Evolutionary conservation across 2,113 vertebrate species (phyloP), one percentile per base, ranked within the genome.

Genomic region (Poeciliopsis occidentalis): DNA sequence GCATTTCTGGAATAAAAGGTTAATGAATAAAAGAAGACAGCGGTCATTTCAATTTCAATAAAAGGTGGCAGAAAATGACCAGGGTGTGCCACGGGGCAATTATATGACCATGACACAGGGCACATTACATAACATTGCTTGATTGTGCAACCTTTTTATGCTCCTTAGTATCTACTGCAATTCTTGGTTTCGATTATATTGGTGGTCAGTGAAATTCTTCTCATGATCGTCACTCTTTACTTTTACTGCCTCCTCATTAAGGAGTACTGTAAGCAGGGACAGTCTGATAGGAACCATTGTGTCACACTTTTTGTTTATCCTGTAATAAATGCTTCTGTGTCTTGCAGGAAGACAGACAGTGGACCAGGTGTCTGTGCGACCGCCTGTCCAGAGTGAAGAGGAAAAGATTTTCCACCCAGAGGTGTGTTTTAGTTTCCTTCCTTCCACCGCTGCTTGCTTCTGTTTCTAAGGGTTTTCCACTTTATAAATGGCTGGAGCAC

Each of bases 301-400:
- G 6, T 51, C 30, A 64, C 41, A 15, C 70, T 39, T 68, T 22
- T 70, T 68, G 54, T 61, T 81, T 37, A 31, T 29, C 4, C 41
- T 60, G 17, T 41, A 17, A 37, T 11, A 44, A 69, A 64, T 69
- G 41, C 41, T 37, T 69, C 19, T 76, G 32, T 84, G 34, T 86
- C 65, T 79, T 83, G 12, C 89, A 97, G 96, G 68, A 12, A 91
- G 85, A 71, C 92, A 90, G 61, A 94, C 93, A 26, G 86, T 91
- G 47, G 92, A 94, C 66, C 96, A 94, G 79, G 71, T 95, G 63
- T 91, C 90, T 19, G 87, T 78, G 77, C 96, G 95, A 96, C 95
- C 95, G 1, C 96, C 95, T 0, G 41, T 88, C 82, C 81, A 77
- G 70, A 7, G 77, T 73, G 68, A 82, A 51, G 85, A 79, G 13